Evolutionary conservation across 92 coral and sea anemone genomes (phyloP).

Genomic region (Scolanthus callimorphus): DNA sequence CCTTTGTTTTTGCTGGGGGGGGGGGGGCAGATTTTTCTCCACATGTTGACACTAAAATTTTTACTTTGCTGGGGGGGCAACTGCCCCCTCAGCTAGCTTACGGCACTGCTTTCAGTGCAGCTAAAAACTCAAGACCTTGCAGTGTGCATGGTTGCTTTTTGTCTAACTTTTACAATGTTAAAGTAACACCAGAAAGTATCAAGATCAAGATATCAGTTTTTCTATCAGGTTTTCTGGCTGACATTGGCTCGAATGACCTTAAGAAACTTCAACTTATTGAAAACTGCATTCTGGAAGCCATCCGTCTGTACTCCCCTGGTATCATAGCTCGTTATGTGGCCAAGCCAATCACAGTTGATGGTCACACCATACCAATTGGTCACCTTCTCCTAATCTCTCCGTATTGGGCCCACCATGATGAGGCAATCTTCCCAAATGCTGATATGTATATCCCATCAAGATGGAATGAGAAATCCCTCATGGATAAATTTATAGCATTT

Average conservation of each 20-base stretch:
- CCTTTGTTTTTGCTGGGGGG: too few relatives aligned
- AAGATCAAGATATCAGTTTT: too few relatives aligned
- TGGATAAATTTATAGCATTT: slow-evolving; percentile 43
- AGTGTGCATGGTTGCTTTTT: too few relatives aligned
- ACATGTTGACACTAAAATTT: too few relatives aligned
- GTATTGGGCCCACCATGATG: slow-evolving; percentile 46
- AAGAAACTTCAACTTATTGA: slow-evolving; percentile 33
- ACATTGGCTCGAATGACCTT: slow-evolving; percentile 15
- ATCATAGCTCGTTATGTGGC: slow-evolving; percentile 36
- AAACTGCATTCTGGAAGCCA: slow-evolving; percentile 41
- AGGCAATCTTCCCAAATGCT: slow-evolving; percentile 24
- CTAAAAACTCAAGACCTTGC: too few relatives aligned
- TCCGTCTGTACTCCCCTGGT: slow-evolving; percentile 42
- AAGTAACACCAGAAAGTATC: too few relatives aligned
- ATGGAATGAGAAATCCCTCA: slow-evolving; percentile 29
- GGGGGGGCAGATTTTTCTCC: too few relatives aligned
- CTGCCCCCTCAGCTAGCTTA: too few relatives aligned
- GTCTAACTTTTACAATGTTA: too few relatives aligned
- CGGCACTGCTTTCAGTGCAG: too few relatives aligned
- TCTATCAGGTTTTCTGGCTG: slow-evolving; percentile 12
- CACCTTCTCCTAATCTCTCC: slow-evolving; percentile 42
- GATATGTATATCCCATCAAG: slow-evolving; percentile 25
- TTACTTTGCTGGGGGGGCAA: too few relatives aligned
- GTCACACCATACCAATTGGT: slow-evolving; percentile 39
- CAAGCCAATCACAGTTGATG: slow-evolving; percentile 24